Conservation (phyloP, 2,888 invertebrate species). For the Deroplatys truncata region DNA sequence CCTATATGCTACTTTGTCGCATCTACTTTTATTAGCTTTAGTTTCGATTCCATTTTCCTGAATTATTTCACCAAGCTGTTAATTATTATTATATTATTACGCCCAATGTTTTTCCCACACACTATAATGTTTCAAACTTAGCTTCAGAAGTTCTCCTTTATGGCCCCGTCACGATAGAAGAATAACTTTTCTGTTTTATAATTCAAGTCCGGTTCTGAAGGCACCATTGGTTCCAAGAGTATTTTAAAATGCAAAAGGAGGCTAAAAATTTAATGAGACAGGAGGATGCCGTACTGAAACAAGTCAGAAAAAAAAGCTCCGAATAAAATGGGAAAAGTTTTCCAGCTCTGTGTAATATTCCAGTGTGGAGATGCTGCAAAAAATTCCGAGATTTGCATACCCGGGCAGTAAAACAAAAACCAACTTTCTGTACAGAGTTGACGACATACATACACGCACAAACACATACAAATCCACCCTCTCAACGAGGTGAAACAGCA, state of each 20-base stretch:
- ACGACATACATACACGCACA: not conserved
- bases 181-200: not conserved
- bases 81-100: too few species aligned
- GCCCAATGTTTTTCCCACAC: not conserved
- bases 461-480: not conserved
- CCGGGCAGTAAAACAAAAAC: not conserved
- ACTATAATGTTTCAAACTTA: not conserved
- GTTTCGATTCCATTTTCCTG: too few species aligned
- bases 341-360: not conserved
- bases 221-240: not conserved
- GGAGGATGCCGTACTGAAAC: not conserved
- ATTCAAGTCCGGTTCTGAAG: not conserved
- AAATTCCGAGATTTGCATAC: not conserved
- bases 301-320: not conserved
- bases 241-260: not conserved
- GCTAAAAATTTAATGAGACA: not conserved
- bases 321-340: not conserved
- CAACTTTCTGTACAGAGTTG: not conserved
- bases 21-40: too few species aligned
- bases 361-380: not conserved
- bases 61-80: too few species aligned
- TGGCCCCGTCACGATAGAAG: not conserved
- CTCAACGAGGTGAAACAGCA: not conserved
- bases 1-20: too few species aligned
- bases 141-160: not conserved